Conservation (phyloP, 2,888 invertebrate species). For the Drosophila mercatorum region DNA sequence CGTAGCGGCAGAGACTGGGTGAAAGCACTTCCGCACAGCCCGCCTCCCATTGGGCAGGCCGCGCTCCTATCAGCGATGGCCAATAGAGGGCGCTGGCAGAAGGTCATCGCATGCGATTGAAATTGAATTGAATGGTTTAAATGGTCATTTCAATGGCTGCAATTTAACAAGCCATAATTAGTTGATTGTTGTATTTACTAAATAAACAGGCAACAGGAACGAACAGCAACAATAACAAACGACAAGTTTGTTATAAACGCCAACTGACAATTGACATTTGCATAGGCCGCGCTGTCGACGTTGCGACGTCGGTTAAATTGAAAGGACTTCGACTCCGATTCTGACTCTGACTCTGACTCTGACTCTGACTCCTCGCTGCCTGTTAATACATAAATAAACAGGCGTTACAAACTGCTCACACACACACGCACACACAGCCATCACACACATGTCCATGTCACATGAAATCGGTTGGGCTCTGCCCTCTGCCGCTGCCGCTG, state of each 20-base stretch:
- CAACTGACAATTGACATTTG: conserved; percentile 80
- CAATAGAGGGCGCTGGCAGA: neutral
- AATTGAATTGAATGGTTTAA: conserved; percentile 82
- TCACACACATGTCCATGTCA: conserved; percentile 71
- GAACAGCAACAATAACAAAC: conserved; percentile 32
- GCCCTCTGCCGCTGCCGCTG: conserved; percentile 1
- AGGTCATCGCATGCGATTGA: conserved; percentile 65
- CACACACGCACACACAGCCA: conserved; percentile 41
- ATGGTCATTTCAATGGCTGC: conserved; percentile 81
- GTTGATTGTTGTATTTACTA: conserved; percentile 76
- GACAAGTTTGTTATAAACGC: conserved; percentile 63
- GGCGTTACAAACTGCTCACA: conserved; percentile 72
- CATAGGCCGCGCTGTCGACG: conserved; percentile 59
- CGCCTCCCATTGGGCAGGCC: neutral
- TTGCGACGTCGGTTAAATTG: conserved; percentile 67
- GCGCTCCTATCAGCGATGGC: conserved; percentile 36
- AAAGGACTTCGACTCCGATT: conserved; percentile 57
- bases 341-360: too few species aligned
- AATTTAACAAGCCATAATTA: conserved; percentile 81
- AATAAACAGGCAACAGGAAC: conserved; percentile 65
- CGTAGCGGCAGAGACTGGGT: conserved; percentile 31
- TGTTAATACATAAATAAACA: conserved; percentile 71
- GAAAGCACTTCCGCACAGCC: conserved; percentile 38
- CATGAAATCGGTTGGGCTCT: conserved; percentile 28
- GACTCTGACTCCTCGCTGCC: conserved; percentile 37